Conservation (phyloP, 2,888 invertebrate species). For the Sarcophaga carnaria region DNA sequence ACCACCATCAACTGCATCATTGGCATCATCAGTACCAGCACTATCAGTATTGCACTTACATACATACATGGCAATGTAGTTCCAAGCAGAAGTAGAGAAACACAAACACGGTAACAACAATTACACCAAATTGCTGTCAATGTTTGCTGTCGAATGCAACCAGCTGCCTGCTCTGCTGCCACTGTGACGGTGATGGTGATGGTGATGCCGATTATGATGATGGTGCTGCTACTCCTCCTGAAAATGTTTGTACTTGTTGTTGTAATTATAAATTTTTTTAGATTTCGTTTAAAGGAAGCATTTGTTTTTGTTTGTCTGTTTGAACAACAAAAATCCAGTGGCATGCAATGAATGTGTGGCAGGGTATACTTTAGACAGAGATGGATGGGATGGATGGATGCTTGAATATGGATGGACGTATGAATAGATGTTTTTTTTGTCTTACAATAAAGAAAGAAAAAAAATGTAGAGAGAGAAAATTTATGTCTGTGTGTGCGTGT, state of each 20-base stretch:
- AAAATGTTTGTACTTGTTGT: too few species aligned
- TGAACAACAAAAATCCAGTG: slow-evolving; percentile 20
- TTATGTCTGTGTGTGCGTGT: neutral
- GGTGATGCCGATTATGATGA: neutral
- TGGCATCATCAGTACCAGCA: slow-evolving; percentile 4
- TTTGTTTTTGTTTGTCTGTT: neutral
- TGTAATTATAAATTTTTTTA: too few species aligned
- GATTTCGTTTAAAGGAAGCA: neutral
- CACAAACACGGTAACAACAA: slow-evolving; percentile 13
- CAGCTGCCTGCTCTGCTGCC: slow-evolving; percentile 3
- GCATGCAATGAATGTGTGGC: slow-evolving; percentile 29
- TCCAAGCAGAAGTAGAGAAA: neutral
- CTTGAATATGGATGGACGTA: neutral
- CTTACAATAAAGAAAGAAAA: neutral
- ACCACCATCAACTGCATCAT: neutral
- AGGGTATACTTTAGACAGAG: neutral
- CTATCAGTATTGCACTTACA: slow-evolving; percentile 17
- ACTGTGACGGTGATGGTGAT: neutral
- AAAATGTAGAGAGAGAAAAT: neutral
- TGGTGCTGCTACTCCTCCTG: too few species aligned
- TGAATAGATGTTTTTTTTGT: neutral
- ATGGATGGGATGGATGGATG: slow-evolving; percentile 10
- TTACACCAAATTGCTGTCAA: slow-evolving; percentile 35
- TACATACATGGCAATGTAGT: neutral
- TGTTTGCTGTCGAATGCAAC: slow-evolving; percentile 45